Conservation (phyloP, 2,113 vertebrate species). For the Donacobius atricapilla region DNA sequence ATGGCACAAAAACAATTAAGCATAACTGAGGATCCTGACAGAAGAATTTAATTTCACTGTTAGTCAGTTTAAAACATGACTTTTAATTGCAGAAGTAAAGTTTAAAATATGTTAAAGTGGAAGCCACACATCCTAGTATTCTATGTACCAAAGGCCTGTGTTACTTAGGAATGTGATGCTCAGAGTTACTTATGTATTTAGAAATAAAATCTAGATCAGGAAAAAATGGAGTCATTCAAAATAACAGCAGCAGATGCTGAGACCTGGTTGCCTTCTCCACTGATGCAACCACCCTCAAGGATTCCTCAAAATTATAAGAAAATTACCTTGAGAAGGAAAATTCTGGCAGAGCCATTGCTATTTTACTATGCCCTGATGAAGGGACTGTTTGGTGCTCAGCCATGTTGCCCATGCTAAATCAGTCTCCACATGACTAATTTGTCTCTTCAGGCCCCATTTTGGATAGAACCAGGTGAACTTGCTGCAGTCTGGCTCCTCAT, state of each 20-base stretch:
- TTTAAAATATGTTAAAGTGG: neutral
- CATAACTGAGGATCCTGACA: neutral
- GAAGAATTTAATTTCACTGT: neutral
- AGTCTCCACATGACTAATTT: neutral
- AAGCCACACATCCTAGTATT: neutral
- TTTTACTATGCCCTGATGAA: neutral
- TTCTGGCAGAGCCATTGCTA: neutral
- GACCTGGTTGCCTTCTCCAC: neutral
- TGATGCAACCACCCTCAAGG: neutral
- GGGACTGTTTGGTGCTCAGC: neutral
- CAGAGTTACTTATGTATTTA: neutral
- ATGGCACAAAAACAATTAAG: neutral
- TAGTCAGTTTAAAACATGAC: neutral
- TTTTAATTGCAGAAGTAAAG: neutral
- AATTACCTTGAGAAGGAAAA: neutral
- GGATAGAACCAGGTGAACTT: neutral
- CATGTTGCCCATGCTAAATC: rapidly evolving
- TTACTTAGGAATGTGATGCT: neutral
- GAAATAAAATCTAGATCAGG: neutral
- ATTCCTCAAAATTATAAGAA: neutral
- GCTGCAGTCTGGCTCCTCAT: neutral
- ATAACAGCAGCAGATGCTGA: neutral
- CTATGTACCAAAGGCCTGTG: neutral
- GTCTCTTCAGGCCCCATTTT: neutral
- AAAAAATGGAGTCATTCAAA: neutral